Base-by-base conservation (phyloP, 1,140 invertebrate genomes). In the Drosophila rhopaloa region DNA sequence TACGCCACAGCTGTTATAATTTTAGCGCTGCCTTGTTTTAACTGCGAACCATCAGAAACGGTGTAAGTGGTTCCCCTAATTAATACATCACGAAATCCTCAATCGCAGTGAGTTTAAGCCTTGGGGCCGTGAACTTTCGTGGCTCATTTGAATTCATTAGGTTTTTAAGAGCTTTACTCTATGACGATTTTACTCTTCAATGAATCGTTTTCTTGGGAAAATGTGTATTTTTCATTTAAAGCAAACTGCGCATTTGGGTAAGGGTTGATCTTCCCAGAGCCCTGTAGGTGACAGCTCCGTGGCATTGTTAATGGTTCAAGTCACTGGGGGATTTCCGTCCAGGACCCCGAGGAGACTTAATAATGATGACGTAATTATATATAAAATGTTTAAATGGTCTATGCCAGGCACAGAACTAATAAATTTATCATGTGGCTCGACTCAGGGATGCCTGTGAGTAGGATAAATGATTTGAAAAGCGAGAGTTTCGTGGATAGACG, bases 1-100 rank as follows among this genome's bases (percentile, higher is more conserved):
- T 82, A 65, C 79, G 83, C 71, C 79, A 83, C 83, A 86, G 83
- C 83, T 86, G 83, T 88, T 88, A 88, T 76, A 76, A 86, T 86
- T 86, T 82, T 70, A 62, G 37, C 55, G 44, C 56, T 68, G 75
- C 46, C 68, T 58, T 54, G 73, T 76, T 76, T 62, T 61, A 51
- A 83, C 79, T 67, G 81, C 73, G 41, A 40, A 6, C 65, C 51
- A 57, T 70, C 65, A 70, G 51, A 16, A 68, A 70, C 32, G 61
- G 44, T 63, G 65, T 86, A 86, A 86, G 83, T 81, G 82, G 61
- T 76, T 86, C 75, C 54, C 80, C 83, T 82, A 86, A 86, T 88
- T 86, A 86, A 86, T 82, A 68, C 74, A 53, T 46, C 66, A 68
- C 65, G 70, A 61, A 73, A 59, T 76, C 55, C 63, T 71, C 46